These are phyloP conservation scores for Neostethus bicornis DNA, from an alignment of 2,797 vertebrate genomes.

Conservation along the genomic window DNA sequence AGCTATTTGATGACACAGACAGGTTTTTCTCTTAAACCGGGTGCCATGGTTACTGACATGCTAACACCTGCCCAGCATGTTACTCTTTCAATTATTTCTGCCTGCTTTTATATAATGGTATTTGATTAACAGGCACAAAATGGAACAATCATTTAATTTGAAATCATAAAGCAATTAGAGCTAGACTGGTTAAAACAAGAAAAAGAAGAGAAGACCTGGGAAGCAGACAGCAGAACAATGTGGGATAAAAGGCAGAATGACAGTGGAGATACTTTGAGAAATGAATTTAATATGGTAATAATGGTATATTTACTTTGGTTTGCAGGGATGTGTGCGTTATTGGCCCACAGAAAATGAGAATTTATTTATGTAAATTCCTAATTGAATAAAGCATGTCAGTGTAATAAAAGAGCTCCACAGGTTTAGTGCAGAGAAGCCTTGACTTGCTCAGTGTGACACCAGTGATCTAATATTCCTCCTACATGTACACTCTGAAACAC, in stretches of 20 bases:
- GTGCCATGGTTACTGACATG: conserved; percentile 88
- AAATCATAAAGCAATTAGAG: conserved; percentile 86
- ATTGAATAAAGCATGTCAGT: conserved; percentile 86
- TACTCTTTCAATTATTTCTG: conserved; percentile 81
- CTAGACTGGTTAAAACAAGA: conserved; percentile 65
- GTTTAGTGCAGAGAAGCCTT: conserved; percentile 82
- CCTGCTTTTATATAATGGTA: conserved; percentile 84
- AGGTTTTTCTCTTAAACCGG: conserved; percentile 77
- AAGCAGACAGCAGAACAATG: conserved; percentile 49
- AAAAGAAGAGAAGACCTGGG: conserved; percentile 64
- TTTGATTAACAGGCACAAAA: conserved; percentile 84
- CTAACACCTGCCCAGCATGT: conserved; percentile 88
- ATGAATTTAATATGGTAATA: conserved; percentile 87
- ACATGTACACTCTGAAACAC: conserved; percentile 72
- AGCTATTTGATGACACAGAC: conserved; percentile 83
- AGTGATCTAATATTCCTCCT: conserved; percentile 81
- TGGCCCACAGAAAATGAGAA: conserved; percentile 84
- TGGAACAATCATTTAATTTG: conserved; percentile 82
- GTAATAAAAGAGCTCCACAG: conserved; percentile 88
- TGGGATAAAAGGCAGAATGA: conserved; percentile 74
- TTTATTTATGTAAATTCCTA: conserved; percentile 88
- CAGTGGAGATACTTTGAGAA: conserved; percentile 84
- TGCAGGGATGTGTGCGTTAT: conserved; percentile 85
- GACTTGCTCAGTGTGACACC: conserved; percentile 82
- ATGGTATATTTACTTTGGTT: conserved; percentile 87